Percentiles rank a stretch among this genome's conserved stretches.
Conservation (phyloP, 2,888 invertebrate genomes). For the Thalpophila matura region DNA sequence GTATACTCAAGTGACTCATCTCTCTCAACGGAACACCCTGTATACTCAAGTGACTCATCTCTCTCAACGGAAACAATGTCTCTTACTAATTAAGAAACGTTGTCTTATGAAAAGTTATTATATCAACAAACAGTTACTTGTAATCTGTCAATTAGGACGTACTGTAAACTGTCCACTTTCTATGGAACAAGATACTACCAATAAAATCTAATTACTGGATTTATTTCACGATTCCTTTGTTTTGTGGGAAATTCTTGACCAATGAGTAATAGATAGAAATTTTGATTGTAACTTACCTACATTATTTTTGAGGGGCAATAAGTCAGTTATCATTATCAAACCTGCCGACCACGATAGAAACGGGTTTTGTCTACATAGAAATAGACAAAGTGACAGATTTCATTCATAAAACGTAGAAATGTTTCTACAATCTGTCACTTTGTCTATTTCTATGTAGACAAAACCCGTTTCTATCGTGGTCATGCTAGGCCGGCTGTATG, state of each 20-base stretch:
- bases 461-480: too few relatives aligned
- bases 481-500: too few relatives aligned
- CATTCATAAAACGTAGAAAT: too few relatives aligned
- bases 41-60: too few relatives aligned
- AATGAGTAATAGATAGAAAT: background rate
- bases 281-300: background rate
- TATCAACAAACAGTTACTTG: slow-evolving; percentile 5
- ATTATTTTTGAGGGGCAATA: background rate
- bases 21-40: too few relatives aligned
- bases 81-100: background rate
- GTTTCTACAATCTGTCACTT: too few relatives aligned
- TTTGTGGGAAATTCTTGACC: slow-evolving; percentile 22
- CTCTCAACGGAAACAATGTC: background rate
- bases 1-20: too few relatives aligned
- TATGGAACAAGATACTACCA: slow-evolving; percentile 43
- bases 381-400: too few relatives aligned
- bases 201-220: slow-evolving; percentile 39
- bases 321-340: background rate
- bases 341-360: too few relatives aligned
- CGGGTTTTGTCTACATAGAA: too few relatives aligned
- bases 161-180: slow-evolving; percentile 26
- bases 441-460: too few relatives aligned
- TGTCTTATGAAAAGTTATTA: slow-evolving; percentile 22
- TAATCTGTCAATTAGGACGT: slow-evolving; percentile 32
- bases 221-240: slow-evolving; percentile 32